Conservation (phyloP, 2,888 invertebrate genomes). For the Pachycephus smyrnensis region DNA sequence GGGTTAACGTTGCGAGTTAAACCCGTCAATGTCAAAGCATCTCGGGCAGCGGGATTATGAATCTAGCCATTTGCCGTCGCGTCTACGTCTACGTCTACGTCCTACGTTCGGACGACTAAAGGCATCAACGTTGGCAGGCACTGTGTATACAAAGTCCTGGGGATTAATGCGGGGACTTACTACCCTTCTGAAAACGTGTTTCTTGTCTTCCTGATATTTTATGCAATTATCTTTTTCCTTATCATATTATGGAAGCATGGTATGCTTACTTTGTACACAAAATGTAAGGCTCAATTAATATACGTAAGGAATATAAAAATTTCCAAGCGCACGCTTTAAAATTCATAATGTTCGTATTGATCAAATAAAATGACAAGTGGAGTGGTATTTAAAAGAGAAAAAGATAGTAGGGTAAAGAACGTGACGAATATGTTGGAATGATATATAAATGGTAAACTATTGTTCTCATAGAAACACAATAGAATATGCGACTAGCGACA, state of each 20-base stretch:
- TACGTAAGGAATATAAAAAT: background rate
- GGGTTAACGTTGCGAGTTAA: slow-evolving; percentile 29
- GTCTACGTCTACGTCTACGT: slow-evolving; percentile 24
- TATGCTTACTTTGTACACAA: background rate
- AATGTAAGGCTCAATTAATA: background rate
- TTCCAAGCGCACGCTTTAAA: background rate
- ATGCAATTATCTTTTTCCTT: background rate
- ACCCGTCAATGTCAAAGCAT: slow-evolving; percentile 43
- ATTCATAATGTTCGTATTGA: background rate
- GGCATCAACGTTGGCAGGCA: background rate
- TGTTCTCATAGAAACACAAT: background rate
- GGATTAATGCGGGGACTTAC: background rate
- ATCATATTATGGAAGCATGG: background rate
- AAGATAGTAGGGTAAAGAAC: background rate
- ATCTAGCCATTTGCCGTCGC: slow-evolving; percentile 21
- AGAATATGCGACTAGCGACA: slow-evolving; percentile 5
- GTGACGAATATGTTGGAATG: background rate
- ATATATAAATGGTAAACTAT: background rate
- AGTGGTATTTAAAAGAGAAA: background rate
- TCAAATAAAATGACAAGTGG: background rate
- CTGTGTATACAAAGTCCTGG: background rate
- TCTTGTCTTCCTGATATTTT: background rate
- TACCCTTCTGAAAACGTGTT: background rate
- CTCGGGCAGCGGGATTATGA: slow-evolving; percentile 41
- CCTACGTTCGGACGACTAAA: background rate